These are phyloP conservation scores for Oryzaephilus surinamensis DNA, from an alignment of 1,140 invertebrate genomes.

Conservation along the genomic window DNA sequence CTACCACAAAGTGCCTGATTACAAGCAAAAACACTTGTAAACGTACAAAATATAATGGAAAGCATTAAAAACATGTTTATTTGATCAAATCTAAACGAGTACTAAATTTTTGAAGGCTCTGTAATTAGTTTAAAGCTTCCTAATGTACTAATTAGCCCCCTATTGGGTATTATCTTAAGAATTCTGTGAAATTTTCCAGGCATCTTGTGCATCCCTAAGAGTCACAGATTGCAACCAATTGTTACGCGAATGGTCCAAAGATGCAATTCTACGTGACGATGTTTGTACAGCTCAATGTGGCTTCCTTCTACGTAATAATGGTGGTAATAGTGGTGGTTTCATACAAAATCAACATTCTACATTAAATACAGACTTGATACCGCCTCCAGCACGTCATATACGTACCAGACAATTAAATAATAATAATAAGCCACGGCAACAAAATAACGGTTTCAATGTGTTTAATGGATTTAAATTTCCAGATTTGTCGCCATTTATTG, in stretches of 20 bases:
- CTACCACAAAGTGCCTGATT: conserved; percentile 87
- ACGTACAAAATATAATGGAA: too few species aligned
- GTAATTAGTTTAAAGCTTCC: too few species aligned
- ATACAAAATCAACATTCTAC: conserved; percentile 20
- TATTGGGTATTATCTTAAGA: too few species aligned
- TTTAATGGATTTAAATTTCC: conserved; percentile 48
- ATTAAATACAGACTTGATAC: conserved; percentile 30
- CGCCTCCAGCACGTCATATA: conserved; percentile 29
- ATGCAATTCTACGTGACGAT: conserved; percentile 72
- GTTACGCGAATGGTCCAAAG: conserved; percentile 66
- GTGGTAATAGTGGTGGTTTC: too few species aligned
- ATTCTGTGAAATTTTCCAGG: conserved; percentile 45
- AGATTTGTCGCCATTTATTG: conserved; percentile 52
- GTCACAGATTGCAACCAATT: conserved; percentile 80
- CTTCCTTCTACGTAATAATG: conserved; percentile 43
- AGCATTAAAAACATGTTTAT: too few species aligned
- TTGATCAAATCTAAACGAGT: too few species aligned
- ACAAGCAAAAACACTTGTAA: too few species aligned
- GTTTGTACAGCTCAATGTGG: conserved; percentile 86
- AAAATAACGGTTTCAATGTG: conserved; percentile 27
- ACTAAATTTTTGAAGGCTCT: too few species aligned
- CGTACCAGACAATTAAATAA: conserved; percentile 36
- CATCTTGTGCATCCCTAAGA: conserved; percentile 78
- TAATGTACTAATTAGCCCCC: too few species aligned
- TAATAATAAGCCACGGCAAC: conserved; percentile 15